These are phyloP conservation scores for Cygnus atratus DNA, from an alignment of 2,113 vertebrate species.

Conservation along the genomic window DNA sequence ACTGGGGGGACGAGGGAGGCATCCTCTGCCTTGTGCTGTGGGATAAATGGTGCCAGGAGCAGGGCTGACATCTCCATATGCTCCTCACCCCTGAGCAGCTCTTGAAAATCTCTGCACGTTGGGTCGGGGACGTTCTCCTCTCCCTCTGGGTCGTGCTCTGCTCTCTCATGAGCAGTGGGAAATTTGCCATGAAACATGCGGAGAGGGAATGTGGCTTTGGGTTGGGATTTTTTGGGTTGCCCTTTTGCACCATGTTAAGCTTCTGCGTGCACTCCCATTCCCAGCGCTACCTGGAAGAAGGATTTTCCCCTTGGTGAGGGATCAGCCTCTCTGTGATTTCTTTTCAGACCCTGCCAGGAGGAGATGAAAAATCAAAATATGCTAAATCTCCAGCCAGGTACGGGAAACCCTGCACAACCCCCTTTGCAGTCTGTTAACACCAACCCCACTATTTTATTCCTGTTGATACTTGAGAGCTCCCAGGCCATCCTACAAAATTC, in stretches of 20 bases:
- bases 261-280: neutral
- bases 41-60: neutral
- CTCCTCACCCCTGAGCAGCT: neutral
- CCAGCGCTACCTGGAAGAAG: neutral
- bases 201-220: fast-evolving
- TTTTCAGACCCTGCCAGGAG: neutral
- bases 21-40: neutral
- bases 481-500: neutral
- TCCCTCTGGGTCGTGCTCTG: neutral
- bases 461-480: neutral
- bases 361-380: neutral
- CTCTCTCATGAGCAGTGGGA: neutral
- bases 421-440: neutral
- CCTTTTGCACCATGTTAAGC: neutral
- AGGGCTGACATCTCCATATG: neutral
- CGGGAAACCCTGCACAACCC: neutral
- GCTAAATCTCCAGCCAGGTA: neutral
- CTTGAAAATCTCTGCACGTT: neutral
- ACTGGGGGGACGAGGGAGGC: neutral
- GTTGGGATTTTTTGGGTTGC: neutral
- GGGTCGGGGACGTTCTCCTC: neutral
- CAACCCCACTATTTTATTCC: neutral
- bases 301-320: neutral
- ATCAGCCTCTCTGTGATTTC: neutral
- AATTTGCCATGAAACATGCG: neutral